These are phyloP conservation scores for Polyergus mexicanus DNA, from an alignment of 1,140 invertebrate species.

Conservation along the genomic window DNA sequence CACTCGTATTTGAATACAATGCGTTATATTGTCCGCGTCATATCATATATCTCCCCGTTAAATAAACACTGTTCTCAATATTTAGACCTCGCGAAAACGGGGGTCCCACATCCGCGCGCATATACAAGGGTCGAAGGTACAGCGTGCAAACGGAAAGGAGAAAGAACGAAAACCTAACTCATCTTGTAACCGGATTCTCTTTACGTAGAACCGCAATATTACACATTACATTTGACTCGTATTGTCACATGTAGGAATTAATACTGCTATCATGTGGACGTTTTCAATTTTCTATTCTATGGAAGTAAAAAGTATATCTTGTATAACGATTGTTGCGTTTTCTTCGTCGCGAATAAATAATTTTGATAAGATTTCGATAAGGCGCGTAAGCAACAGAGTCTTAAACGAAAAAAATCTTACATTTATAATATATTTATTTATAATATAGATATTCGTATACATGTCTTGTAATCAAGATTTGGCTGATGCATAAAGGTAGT, in stretches of 20 bases:
- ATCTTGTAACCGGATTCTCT: neutral
- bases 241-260: neutral
- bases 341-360: neutral
- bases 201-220: neutral
- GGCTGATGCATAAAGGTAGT: neutral
- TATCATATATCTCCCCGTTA: slow-evolving; percentile 86
- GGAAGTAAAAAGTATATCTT: neutral
- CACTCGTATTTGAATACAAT: slow-evolving; percentile 87
- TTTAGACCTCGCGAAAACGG: slow-evolving; percentile 83
- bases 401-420: neutral
- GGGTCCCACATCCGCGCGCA: slow-evolving; percentile 65
- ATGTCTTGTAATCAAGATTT: neutral
- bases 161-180: neutral
- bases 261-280: neutral
- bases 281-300: neutral
- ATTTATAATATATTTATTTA: too few species aligned
- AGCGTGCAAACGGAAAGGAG: neutral
- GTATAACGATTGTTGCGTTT: neutral
- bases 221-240: neutral
- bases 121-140: slow-evolving; percentile 55
- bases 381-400: too few species aligned
- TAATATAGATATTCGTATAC: neutral
- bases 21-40: slow-evolving; percentile 87
- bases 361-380: neutral
- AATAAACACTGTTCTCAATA: slow-evolving; percentile 87